These are phyloP conservation scores for Drosophila prosaltans DNA, from an alignment of 1,140 invertebrate species.

Conservation along the genomic window DNA sequence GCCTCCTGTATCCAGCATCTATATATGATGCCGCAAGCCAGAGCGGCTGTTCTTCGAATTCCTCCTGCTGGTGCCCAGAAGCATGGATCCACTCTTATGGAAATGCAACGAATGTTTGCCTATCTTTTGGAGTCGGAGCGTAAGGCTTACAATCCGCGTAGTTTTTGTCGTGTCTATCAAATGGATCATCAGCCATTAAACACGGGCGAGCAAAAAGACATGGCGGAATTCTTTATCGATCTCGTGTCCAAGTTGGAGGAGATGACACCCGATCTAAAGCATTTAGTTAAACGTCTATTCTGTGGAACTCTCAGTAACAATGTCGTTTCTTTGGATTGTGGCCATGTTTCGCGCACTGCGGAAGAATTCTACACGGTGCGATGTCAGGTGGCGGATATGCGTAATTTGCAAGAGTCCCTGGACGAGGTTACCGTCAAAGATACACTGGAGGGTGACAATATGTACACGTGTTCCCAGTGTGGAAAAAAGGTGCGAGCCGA, in stretches of 20 bases:
- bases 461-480: conserved; percentile 98
- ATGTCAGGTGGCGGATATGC: conserved; percentile 98
- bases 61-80: conserved; percentile 87
- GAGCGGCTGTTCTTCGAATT: conserved; percentile 89
- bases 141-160: conserved; percentile 96
- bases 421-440: conserved; percentile 98
- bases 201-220: conserved; percentile 98
- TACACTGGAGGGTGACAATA: conserved; percentile 97
- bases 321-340: conserved; percentile 96
- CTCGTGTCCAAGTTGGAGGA: conserved; percentile 97
- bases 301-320: conserved; percentile 97
- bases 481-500: conserved; percentile 97
- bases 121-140: conserved; percentile 96
- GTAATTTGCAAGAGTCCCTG: conserved; percentile 96
- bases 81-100: conserved; percentile 92
- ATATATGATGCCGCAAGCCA: conserved; percentile 97
- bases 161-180: conserved; percentile 97
- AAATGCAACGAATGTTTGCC: conserved; percentile 97
- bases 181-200: conserved; percentile 98
- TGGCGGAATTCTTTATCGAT: conserved; percentile 99
- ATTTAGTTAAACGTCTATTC: conserved; percentile 95
- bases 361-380: conserved; percentile 98
- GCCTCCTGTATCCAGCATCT: conserved; percentile 98
- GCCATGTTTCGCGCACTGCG: conserved; percentile 95
- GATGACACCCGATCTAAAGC: conserved; percentile 96